Base-by-base conservation (phyloP, 2,797 vertebrate genomes). In the Antrozous pallidus region DNA sequence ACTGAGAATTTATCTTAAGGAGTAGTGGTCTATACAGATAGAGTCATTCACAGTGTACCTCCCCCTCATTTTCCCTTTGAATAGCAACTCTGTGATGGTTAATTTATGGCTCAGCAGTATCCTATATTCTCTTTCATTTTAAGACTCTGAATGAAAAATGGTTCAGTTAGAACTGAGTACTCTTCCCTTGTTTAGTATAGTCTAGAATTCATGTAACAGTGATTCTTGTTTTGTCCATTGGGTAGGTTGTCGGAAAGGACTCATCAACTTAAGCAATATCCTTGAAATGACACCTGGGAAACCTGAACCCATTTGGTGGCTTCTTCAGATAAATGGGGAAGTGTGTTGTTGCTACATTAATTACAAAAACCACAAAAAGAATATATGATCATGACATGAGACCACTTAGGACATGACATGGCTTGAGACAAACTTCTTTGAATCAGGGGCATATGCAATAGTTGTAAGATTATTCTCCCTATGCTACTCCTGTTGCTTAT, bases 121-220 rank as follows among this genome's bases (percentile, higher is more conserved):
- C n/a, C 80, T 71, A 33, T 36, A 88, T 91, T 87, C 47, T 26
- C 67, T 84, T 93, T 83, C 73, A 71, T 91, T n/a, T 93, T 56
- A 63, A 87, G 45, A 67, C 54, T 28, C 51, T 63, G 45, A 80
- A n/a, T 77, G 38, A 65, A 94, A 11, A 61, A 67, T 0, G 28
- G 67, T 54, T 88, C 56, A 49, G 92, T 54, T 87, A 95, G 56
- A 96, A 80, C 0, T 16, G 28, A 70, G 56, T 56, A 92, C 54
- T 28, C 13, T 40, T 74, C 26, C 28, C 24, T 79, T 88, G 70
- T 77, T 31, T 69, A 28, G 28, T 33, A 36, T 24, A 69, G 28
- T 79, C 31, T 86, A n/a, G 31, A 73, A 71, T 36, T 92, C 16
- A 58, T 13, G 2, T 58, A 89, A 22, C 5, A 56, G 45, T 58